Evolutionary conservation across 2,888 invertebrate genomes (phyloP).

Genomic region (Notocelia uddmanniana): DNA sequence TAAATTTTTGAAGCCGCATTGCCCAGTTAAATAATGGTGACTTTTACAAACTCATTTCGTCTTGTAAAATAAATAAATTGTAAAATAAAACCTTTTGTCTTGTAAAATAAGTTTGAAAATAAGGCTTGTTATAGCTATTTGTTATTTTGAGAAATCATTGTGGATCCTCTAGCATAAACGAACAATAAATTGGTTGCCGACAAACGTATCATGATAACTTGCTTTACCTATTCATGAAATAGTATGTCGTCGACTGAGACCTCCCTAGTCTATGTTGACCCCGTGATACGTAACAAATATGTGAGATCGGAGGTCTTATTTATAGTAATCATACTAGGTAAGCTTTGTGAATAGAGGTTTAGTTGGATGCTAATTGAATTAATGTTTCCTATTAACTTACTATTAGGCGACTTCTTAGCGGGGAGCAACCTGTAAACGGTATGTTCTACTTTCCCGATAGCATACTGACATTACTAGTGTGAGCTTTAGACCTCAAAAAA

Average conservation of each 20-base stretch:
- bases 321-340: background rate
- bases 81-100: background rate
- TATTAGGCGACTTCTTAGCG: no score
- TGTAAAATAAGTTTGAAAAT: background rate
- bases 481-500: no score
- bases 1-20: conserved; percentile 15
- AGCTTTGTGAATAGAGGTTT: background rate
- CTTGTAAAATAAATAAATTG: background rate
- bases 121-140: background rate
- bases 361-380: background rate
- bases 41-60: conserved; percentile 1
- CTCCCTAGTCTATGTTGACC: background rate
- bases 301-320: background rate
- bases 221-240: background rate
- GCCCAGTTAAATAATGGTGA: background rate
- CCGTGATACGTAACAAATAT: background rate
- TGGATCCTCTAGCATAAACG: conserved; percentile 42
- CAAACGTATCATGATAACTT: conserved; percentile 28
- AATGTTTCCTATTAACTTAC: no score
- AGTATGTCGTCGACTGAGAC: background rate
- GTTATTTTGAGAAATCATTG: background rate
- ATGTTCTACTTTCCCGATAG: no score
- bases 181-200: conserved; percentile 46
- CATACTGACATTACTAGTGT: no score
- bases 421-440: no score